Base-by-base conservation (phyloP, 2,797 vertebrate genomes). In the Echeneis naucrates region DNA sequence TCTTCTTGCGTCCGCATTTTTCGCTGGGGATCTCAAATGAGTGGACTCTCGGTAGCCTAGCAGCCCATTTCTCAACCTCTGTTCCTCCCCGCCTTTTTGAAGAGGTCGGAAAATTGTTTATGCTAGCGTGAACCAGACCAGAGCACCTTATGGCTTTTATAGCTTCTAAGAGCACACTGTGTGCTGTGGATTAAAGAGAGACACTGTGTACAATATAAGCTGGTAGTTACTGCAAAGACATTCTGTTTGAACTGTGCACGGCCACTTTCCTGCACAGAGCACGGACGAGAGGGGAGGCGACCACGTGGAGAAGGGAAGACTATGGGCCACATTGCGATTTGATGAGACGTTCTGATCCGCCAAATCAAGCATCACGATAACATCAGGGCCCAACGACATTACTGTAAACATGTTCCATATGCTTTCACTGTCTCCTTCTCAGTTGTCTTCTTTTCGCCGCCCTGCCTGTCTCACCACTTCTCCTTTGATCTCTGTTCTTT, bases 371-470 rank as follows among this genome's bases (percentile, higher is more conserved):
- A 8, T 65, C 71, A 66, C 26, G 79, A 91, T 90, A 92, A 86
- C 82, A 90, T 87, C 84, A 75, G 69, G 77, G 72, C 45, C 62
- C 75, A 40, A 26, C 12, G 24, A 80, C 85, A 82, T 71, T 79
- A 64, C 77, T 86, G 71, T 81, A 93, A 93, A 94, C 83, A 91
- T 86, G 47, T 93, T 90, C 90, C 93, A 92, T 88, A 91, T 92
- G 91, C 57, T 72, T 54, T 32, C 40, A 58, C 42, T 68, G 55
- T 77, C 80, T 80, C 75, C 54, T 72, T 65, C 58, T 72, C 61
- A 12, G 37, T 72, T 61, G 53, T 62, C 54, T 50, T 48, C 44
- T 52, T 32, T 51, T 52, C 68, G 40, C 48, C 47, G 50, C 42
- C 68, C 72, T 11, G 72, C 71, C 48, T 58, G 81, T 79, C 77